Evolutionary conservation across 2,888 invertebrate species (phyloP), one percentile per base, ranked within the genome.

Genomic region (Stenolophus ochropezus): DNA sequence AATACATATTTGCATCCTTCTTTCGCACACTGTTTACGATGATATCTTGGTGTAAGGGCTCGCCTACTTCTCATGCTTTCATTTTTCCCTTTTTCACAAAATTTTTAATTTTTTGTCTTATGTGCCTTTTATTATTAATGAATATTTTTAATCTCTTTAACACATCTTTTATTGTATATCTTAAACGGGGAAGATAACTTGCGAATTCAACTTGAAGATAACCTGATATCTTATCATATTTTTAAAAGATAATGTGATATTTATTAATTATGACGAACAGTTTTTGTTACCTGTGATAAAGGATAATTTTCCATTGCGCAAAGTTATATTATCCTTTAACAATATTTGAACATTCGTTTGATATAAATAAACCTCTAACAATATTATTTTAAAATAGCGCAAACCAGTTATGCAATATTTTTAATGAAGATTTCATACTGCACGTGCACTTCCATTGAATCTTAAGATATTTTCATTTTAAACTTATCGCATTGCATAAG

Each of bases 21-120:
- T 77, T 47, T 42, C 47, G 18, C 77, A 47, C 27, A 53, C 47
- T 75, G 75, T 75, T 75, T 75, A 75, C 75, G 75, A 53, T 75
- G 75, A 75, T 75, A 27, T 75, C 51, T 33, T 71, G 47, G 33
- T 42, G 71, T 71, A 73, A 73, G 51, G 73, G 73, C 47, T 73
- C 47, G 73, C 73, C 73, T 71, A 33, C 71, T 73, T 23, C 49
- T 73, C 69, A 42, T 69, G 20, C 42, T 69, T 69, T 69, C 27
- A 69, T 69, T 69, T 69, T 69, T 69, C 6, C 69, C 42, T 69
- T 69, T 73, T 73, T 1, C 21, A 47, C 47, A 21, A 49, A 21
- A 49, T 49, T 49, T 42, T 71, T 16, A 47, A 47, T 47, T 47
- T 71, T 47, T 42, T 71, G 47, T 71, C 25, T 25, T 27, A 33